Evolutionary conservation across 2,888 invertebrate genomes (phyloP).

Genomic region (Mallateleia sp.): DNA sequence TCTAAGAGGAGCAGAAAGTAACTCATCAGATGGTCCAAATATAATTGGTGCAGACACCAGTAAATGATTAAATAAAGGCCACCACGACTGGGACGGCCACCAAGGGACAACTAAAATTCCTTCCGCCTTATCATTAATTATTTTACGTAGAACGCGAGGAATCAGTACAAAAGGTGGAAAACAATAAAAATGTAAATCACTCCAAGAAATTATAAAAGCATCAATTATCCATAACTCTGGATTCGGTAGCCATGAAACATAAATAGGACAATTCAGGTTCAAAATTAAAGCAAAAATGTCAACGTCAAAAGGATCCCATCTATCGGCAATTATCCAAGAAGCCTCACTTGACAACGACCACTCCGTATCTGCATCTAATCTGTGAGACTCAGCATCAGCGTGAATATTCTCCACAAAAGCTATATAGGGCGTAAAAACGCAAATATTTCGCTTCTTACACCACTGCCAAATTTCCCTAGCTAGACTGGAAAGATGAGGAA

Average conservation of each 20-base stretch:
- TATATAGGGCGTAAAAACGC: too few species aligned
- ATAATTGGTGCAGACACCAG: not conserved
- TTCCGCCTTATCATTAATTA: not conserved
- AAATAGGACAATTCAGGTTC: not conserved
- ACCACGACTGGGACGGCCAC: not conserved
- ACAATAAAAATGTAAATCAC: not conserved
- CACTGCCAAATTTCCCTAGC: constrained; percentile 24
- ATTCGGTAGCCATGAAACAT: constrained; percentile 6
- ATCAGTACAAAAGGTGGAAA: constrained; percentile 1
- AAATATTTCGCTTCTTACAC: too few species aligned
- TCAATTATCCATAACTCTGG: not conserved
- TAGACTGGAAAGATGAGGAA: not conserved
- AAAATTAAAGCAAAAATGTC: not conserved
- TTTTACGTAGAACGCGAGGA: not conserved
- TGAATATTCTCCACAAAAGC: too few species aligned
- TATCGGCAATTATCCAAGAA: not conserved
- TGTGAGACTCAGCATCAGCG: too few species aligned
- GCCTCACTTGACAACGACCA: too few species aligned
- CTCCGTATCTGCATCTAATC: too few species aligned
- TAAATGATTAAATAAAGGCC: not conserved
- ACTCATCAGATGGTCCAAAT: not conserved
- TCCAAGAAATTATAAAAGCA: not conserved
- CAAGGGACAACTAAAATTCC: not conserved
- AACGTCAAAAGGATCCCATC: not conserved
- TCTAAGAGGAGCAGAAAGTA: constrained; percentile 19